Evolutionary conservation across 2,113 vertebrate genomes (phyloP).

Genomic region (Colistium nudipinnis): DNA sequence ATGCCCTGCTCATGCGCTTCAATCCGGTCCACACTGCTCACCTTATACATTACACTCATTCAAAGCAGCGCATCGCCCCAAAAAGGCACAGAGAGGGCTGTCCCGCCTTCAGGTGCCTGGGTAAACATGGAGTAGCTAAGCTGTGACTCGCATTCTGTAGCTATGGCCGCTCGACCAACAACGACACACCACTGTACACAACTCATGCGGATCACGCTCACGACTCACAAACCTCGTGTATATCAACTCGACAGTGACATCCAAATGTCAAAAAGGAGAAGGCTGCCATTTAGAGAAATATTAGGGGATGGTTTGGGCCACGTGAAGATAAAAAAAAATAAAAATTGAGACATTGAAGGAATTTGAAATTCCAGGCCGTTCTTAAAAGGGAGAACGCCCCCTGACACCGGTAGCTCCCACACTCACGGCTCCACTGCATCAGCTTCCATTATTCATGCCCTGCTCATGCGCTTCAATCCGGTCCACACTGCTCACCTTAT

Average conservation of each 20-base stretch:
- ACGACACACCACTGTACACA: conserved; percentile 46
- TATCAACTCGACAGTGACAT: conserved; percentile 4
- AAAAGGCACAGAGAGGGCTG: conserved; percentile 1
- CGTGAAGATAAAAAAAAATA: background rate
- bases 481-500: conserved; percentile 62
- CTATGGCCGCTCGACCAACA: conserved; percentile 46
- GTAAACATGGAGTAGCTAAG: no score
- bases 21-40: conserved; percentile 59
- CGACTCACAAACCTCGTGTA: conserved; percentile 19
- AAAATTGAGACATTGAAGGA: background rate
- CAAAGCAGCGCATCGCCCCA: conserved; percentile 33
- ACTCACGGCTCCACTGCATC: conserved; percentile 33
- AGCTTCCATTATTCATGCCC: conserved; percentile 67
- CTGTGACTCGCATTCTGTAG: no score
- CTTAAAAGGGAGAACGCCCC: conserved; percentile 6
- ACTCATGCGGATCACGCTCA: conserved; percentile 38
- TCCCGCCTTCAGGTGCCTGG: conserved; percentile 20
- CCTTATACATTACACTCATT: conserved; percentile 64
- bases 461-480: conserved; percentile 59
- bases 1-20: conserved; percentile 57
- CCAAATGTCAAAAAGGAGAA: conserved; percentile 31
- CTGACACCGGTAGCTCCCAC: conserved; percentile 26
- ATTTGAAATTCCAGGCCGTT: conserved; percentile 28
- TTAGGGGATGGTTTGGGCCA: conserved; percentile 16
- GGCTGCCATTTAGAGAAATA: conserved; percentile 10